These are phyloP conservation scores for Himantopus leucocephalus DNA, from an alignment of 2,113 vertebrate genomes.

Conservation along the genomic window DNA sequence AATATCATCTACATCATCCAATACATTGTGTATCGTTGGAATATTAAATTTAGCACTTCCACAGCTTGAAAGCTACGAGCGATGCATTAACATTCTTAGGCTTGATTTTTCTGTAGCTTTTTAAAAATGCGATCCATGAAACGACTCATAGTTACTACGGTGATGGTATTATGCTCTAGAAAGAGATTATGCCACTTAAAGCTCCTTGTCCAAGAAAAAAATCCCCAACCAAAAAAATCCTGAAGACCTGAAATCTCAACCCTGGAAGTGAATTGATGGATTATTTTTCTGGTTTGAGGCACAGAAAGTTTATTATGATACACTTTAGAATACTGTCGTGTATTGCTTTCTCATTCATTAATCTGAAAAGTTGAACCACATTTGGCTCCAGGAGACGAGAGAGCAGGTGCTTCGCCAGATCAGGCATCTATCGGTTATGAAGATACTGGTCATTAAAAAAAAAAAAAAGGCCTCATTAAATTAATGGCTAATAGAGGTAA, in stretches of 20 bases:
- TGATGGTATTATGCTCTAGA: neutral
- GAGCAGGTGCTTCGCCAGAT: neutral
- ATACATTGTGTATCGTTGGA: neutral
- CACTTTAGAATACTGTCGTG: neutral
- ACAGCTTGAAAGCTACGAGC: neutral
- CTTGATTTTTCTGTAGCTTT: neutral
- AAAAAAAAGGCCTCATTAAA: neutral
- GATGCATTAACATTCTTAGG: neutral
- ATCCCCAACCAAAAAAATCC: neutral
- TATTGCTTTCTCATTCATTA: neutral
- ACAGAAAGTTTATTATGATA: neutral
- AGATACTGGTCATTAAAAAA: neutral
- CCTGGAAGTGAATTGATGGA: neutral
- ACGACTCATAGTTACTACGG: fast-evolving
- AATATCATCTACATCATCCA: neutral
- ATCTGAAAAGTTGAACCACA: neutral
- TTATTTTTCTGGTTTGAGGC: neutral
- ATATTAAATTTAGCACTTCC: neutral
- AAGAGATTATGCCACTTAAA: neutral
- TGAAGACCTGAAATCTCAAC: neutral
- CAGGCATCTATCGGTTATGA: neutral
- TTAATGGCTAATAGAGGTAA: neutral
- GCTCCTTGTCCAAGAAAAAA: neutral
- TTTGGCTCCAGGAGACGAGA: neutral
- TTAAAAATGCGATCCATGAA: neutral